These are phyloP conservation scores for Hoplostethus mediterraneus DNA, from an alignment of 2,797 vertebrate genomes.

Conservation along the genomic window DNA sequence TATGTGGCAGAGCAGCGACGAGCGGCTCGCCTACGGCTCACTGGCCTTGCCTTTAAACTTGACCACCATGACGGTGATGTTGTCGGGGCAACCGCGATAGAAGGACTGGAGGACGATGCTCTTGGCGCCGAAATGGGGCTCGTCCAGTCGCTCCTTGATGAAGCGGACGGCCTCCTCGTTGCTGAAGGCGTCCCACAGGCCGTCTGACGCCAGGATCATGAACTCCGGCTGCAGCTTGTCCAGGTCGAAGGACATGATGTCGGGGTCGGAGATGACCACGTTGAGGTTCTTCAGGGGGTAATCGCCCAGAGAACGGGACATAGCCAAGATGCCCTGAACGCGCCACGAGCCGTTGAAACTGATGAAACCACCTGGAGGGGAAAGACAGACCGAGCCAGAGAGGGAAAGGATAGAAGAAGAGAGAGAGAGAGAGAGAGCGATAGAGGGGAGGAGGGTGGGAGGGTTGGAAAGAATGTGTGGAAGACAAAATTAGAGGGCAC, in stretches of 20 bases:
- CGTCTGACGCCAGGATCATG: slow-evolving; percentile 98
- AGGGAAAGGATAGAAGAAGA: slow-evolving; percentile 19
- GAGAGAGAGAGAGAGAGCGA: neutral
- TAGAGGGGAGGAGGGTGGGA: neutral
- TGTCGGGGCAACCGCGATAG: slow-evolving; percentile 96
- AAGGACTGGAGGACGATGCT: slow-evolving; percentile 98
- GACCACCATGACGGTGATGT: slow-evolving; percentile 99
- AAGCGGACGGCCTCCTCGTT: slow-evolving; percentile 98
- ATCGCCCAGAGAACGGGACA: slow-evolving; percentile 97
- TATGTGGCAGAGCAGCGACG: neutral
- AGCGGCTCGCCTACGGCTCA: slow-evolving; percentile 83
- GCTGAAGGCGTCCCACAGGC: slow-evolving; percentile 99
- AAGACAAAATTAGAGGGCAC: neutral
- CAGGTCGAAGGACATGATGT: slow-evolving; percentile 96
- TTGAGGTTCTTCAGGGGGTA: slow-evolving; percentile 98
- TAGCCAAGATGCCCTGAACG: slow-evolving; percentile 97
- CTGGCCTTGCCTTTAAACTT: slow-evolving; percentile 93
- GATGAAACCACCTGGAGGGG: slow-evolving; percentile 94
- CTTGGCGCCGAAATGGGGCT: slow-evolving; percentile 96
- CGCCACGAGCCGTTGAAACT: slow-evolving; percentile 99
- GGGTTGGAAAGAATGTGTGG: neutral
- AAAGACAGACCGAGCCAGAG: slow-evolving; percentile 3
- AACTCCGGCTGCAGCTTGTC: slow-evolving; percentile 98
- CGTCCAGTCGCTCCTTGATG: slow-evolving; percentile 97
- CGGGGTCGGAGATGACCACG: slow-evolving; percentile 94